phyloP scores from a whole-genome alignment of 2,113 vertebrate genomes.

The Casuarius casuarius region DNA sequence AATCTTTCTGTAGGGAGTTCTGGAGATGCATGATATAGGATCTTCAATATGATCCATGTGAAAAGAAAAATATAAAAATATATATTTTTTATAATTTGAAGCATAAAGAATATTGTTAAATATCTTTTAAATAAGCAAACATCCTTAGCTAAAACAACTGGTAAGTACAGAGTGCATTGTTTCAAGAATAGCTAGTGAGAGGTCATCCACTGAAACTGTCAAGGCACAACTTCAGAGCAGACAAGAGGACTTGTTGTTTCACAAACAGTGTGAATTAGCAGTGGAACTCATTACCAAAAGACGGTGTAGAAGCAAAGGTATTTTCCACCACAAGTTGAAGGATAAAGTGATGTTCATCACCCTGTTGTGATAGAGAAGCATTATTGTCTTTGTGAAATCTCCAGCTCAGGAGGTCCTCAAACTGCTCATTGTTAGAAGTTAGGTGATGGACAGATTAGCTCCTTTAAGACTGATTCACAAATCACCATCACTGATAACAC shows the following conservation, averaged over 20 bases:
- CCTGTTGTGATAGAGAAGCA: neutral
- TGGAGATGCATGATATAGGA: neutral
- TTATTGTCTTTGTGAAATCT: neutral
- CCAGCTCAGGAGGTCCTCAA: neutral
- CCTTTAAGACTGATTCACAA: neutral
- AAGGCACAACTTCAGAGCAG: neutral
- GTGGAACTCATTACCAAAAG: neutral
- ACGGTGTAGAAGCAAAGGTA: rapidly evolving
- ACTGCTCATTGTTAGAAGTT: neutral
- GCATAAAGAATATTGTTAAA: neutral
- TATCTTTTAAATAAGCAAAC: neutral
- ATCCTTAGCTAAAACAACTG: neutral
- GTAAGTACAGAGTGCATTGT: neutral
- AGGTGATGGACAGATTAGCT: neutral
- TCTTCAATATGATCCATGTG: neutral
- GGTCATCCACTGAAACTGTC: neutral
- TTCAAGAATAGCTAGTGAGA: neutral
- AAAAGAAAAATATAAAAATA: neutral
- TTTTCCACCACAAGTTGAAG: neutral
- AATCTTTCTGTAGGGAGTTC: neutral
- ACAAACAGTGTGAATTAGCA: neutral
- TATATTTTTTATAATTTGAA: neutral
- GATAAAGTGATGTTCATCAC: neutral
- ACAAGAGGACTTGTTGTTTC: neutral
- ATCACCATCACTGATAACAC: neutral